A percentile compares a stretch with the other conserved stretches of the same genome.
Conservation (phyloP, 2,888 invertebrate genomes). For the Ptychoptera contaminata region DNA sequence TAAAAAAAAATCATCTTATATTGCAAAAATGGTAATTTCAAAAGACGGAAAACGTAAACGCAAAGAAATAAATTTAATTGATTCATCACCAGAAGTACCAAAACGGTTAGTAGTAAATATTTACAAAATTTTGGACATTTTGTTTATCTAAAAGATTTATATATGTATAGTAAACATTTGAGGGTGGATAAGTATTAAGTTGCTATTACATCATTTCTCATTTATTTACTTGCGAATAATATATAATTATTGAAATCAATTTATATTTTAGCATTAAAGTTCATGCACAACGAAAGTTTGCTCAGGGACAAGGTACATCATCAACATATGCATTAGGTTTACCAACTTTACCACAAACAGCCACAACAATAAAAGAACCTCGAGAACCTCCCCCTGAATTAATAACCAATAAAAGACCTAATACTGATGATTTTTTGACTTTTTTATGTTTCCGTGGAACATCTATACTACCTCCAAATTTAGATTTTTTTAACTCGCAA, state of each 20-base stretch:
- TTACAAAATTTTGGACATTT: too few relatives aligned
- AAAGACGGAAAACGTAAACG: constrained; percentile 26
- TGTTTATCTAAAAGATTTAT: too few relatives aligned
- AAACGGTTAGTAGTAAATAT: constrained; percentile 20
- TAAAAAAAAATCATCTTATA: too few relatives aligned
- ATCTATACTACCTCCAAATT: constrained; percentile 49
- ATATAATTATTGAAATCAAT: background rate
- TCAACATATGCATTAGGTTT: constrained; percentile 21
- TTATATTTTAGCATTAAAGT: constrained; percentile 48
- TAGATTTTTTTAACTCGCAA: constrained; percentile 47
- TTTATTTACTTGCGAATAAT: too few relatives aligned
- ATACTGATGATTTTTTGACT: constrained; percentile 73
- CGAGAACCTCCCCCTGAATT: constrained; percentile 45
- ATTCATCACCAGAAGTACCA: constrained; percentile 31
- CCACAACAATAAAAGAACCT: constrained; percentile 43
- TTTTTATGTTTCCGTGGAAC: constrained; percentile 72
- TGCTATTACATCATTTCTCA: too few relatives aligned
- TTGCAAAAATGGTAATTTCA: constrained; percentile 29
- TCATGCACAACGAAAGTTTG: constrained; percentile 77
- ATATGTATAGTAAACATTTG: too few relatives aligned
- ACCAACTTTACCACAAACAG: constrained; percentile 16
- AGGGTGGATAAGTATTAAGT: too few relatives aligned
- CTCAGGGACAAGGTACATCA: constrained; percentile 68
- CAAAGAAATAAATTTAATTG: constrained; percentile 22
- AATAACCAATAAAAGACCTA: constrained; percentile 51